Conservation (phyloP, 2,113 vertebrate genomes). For the Cyphotilapia sp. region DNA sequence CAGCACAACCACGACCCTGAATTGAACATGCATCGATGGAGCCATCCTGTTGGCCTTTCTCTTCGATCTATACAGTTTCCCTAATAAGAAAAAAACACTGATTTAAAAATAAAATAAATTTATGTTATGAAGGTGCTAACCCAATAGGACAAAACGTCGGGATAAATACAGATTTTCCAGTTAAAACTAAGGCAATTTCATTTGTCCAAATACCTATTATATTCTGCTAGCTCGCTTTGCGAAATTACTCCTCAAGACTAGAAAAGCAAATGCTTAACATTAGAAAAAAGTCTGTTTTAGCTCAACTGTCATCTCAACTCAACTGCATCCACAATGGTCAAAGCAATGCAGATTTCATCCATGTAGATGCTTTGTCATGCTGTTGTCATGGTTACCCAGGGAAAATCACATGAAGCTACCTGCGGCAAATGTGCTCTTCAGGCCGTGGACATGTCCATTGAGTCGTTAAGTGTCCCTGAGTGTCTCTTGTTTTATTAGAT, state of each 20-base stretch:
- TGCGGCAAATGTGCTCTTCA: neutral
- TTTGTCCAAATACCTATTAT: neutral
- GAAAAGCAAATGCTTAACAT: neutral
- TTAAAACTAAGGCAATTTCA: neutral
- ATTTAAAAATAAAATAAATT: neutral
- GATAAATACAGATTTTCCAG: neutral
- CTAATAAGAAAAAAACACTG: neutral
- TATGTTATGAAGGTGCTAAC: neutral
- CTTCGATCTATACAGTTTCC: neutral
- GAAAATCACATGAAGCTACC: neutral
- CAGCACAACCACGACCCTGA: neutral
- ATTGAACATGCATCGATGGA: neutral
- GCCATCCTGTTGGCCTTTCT: neutral
- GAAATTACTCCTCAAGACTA: accelerated
- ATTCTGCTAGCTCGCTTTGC: neutral
- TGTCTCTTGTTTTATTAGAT: neutral
- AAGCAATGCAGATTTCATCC: neutral
- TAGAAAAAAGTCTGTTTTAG: neutral
- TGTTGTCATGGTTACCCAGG: neutral
- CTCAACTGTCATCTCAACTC: neutral
- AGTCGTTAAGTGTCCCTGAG: neutral
- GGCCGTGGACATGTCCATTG: neutral
- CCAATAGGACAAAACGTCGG: neutral
- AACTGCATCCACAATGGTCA: neutral
- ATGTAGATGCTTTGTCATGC: neutral